Evolutionary conservation across 2,797 vertebrate species (phyloP).

Genomic region (Pelochelys cantorii): DNA sequence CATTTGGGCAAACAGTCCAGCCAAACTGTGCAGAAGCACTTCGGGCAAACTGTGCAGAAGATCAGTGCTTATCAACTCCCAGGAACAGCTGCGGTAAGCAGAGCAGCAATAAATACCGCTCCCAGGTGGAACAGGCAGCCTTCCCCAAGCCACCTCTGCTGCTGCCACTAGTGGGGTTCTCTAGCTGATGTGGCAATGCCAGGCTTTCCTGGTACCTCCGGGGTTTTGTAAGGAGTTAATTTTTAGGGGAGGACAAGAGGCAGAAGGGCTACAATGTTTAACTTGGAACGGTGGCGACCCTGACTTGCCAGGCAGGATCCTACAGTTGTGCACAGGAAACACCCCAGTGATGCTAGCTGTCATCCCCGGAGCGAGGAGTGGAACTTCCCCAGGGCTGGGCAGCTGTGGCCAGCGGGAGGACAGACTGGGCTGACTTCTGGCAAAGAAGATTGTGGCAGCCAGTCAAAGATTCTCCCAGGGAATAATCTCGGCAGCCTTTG

Average conservation of each 20-base stretch:
- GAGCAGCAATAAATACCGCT: background rate
- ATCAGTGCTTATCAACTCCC: background rate
- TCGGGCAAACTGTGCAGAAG: background rate
- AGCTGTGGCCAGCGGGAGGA: background rate
- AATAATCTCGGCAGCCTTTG: background rate
- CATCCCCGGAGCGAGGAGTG: background rate
- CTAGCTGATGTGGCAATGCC: conserved; percentile 5
- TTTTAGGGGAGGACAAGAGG: conserved; percentile 53
- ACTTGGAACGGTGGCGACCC: conserved; percentile 15
- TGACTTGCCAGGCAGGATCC: conserved; percentile 26
- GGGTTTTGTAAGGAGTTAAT: conserved; percentile 48
- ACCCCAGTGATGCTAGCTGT: background rate
- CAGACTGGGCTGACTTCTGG: background rate
- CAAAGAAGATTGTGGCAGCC: background rate
- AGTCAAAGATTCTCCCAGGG: background rate
- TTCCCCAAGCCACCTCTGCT: conserved; percentile 1
- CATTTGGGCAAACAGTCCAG: too few species aligned
- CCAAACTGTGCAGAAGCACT: too few species aligned
- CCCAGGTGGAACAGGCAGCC: background rate
- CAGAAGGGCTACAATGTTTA: conserved; percentile 22
- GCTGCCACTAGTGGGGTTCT: conserved; percentile 18
- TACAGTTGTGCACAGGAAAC: background rate
- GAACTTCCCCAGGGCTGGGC: background rate
- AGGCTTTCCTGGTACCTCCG: conserved; percentile 14
- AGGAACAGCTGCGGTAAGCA: background rate